Base-by-base conservation (phyloP, 92 coral and sea anemone genomes). In the Palythoa grandis region DNA sequence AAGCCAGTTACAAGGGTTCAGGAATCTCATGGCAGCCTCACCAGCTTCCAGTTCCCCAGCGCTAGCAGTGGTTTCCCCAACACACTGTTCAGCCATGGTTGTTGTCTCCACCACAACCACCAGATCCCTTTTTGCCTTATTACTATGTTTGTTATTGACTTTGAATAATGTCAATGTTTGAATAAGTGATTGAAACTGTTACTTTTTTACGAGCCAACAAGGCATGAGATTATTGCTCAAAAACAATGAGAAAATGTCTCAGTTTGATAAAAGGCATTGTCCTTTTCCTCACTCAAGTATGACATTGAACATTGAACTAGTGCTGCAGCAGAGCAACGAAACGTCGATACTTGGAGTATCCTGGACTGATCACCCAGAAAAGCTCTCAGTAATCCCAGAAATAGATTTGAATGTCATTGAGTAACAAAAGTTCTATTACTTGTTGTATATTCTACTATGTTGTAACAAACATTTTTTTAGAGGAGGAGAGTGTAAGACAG, bases 21-120 rank as follows among this genome's bases (percentile, higher is more conserved):
- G 69, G n/a, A 25, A 56, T 56, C 35, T 14, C 63, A 52, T 75
- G 82, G 82, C 82, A 57, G 82, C 68, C 69, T 77, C 52, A 24
- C 70, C 83, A 77, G 70, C 25, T 58, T 37, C 70, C 23, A 35
- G 70, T 76, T 40, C 82, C 53, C 52, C 82, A n/a, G n/a, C n/a
- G n/a, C n/a, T n/a, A 77, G 52, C 82, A 57, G 82, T 57, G 82
- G 70, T 56, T 25, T 11, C 82, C 79, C 70, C 82, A 29, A 58
- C 83, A 29, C 50, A 77, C 16, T 25, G 19, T 6, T n/a, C 68
- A 77, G 69, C 70, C 83, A 29, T 77, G 83, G 83, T 15, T 77
- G 70, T 56, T 77, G 83, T 58, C 80, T 19, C 83, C 53, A 77
- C 83, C 83, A 58, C 29, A 15, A 77, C 69, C 70, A 77, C 83